These are phyloP conservation scores for Caenorhabditis briggsae DNA, from an alignment of 1,140 invertebrate species.

Conservation along the genomic window DNA sequence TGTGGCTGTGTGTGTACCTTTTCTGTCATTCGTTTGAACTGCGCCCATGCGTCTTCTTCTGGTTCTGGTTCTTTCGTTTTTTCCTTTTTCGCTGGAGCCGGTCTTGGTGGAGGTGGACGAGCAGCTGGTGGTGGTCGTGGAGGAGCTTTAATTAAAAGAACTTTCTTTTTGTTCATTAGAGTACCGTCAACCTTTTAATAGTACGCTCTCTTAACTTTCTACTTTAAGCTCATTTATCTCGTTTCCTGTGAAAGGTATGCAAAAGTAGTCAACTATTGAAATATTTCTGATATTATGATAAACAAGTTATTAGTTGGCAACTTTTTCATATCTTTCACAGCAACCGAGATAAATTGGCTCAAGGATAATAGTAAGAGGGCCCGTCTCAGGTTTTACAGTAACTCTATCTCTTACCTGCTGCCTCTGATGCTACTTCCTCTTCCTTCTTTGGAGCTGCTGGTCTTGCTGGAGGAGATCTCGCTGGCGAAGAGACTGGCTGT, in stretches of 20 bases:
- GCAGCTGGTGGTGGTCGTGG: conserved; percentile 69
- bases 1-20: conserved; percentile 17
- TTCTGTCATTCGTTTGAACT: conserved; percentile 76
- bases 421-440: conserved; percentile 2
- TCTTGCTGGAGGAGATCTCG: conserved; percentile 59
- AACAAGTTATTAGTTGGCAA: too few species aligned
- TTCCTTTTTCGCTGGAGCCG: conserved; percentile 67
- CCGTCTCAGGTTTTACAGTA: background rate
- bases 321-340: too few species aligned
- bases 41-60: conserved; percentile 76
- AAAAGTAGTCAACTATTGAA: too few species aligned
- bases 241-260: too few species aligned
- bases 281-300: too few species aligned
- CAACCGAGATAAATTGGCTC: too few species aligned
- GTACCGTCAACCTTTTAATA: too few species aligned
- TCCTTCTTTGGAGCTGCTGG: conserved; percentile 46
- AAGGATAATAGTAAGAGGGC: background rate
- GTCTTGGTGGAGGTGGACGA: conserved; percentile 69
- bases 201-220: too few species aligned
- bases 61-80: conserved; percentile 55
- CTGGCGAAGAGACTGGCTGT: conserved; percentile 47
- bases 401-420: background rate
- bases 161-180: background rate
- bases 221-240: too few species aligned
- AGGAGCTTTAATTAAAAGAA: conserved; percentile 36